phyloP scores from a whole-genome alignment of 2,888 invertebrate species.

The Anthrax anthrax region DNA sequence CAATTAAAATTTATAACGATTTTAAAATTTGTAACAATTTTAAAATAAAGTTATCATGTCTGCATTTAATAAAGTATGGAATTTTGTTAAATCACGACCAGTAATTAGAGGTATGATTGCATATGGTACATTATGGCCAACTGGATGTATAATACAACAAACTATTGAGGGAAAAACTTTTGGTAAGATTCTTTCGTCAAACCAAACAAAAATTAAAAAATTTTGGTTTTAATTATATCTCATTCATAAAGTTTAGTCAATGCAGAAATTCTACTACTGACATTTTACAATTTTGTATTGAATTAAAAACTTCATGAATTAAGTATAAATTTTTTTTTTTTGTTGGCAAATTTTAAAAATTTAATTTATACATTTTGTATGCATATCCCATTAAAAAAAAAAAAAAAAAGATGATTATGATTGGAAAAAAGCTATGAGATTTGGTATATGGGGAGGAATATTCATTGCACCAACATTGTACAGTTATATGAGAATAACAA shows the following conservation, averaged over 20 bases:
- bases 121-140: constrained; percentile 58
- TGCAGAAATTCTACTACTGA: too few relatives aligned
- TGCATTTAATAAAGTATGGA: neutral
- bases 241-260: too few relatives aligned
- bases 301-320: too few relatives aligned
- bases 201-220: too few relatives aligned
- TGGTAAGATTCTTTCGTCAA: constrained; percentile 33
- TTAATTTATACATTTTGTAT: too few relatives aligned
- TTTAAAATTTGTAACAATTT: too few relatives aligned
- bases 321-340: neutral
- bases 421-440: constrained; percentile 53
- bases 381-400: too few relatives aligned
- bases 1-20: too few relatives aligned
- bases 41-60: too few relatives aligned
- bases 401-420: constrained; percentile 39
- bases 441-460: constrained; percentile 59
- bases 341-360: too few relatives aligned
- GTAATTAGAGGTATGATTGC: constrained; percentile 45
- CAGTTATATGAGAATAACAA: constrained; percentile 61
- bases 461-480: constrained; percentile 70
- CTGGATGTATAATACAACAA: constrained; percentile 57
- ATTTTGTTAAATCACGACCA: constrained; percentile 16
- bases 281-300: too few relatives aligned
- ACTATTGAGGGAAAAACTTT: constrained; percentile 46
- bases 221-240: too few relatives aligned